Conservation (phyloP, 2,113 vertebrate genomes). For the Indicator indicator region DNA sequence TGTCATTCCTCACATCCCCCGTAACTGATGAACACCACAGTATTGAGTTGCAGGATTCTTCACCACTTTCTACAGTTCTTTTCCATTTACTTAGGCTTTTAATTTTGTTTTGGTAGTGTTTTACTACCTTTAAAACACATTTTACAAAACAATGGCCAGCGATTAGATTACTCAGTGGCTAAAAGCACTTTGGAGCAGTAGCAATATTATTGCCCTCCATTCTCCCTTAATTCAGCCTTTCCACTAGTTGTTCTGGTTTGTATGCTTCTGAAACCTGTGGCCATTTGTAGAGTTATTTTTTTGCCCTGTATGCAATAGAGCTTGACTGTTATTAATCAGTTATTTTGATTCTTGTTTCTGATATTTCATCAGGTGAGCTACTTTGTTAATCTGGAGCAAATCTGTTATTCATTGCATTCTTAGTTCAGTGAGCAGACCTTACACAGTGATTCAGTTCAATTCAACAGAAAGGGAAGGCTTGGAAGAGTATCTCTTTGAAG, state of each 20-base stretch:
- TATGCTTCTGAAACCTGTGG: neutral
- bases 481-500: neutral
- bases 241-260: neutral
- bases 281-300: neutral
- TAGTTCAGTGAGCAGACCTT: neutral
- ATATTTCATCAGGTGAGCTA: neutral
- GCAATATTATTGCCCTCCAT: neutral
- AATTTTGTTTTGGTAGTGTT: neutral
- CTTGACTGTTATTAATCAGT: neutral
- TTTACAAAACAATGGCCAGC: neutral
- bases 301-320: neutral
- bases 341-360: neutral
- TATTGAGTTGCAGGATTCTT: neutral
- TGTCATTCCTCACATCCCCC: neutral
- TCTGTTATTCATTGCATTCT: neutral
- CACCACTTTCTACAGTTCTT: neutral
- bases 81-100: neutral
- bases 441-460: neutral
- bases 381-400: neutral
- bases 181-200: neutral
- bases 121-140: neutral
- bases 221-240: neutral
- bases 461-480: neutral
- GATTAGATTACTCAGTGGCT: neutral
- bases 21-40: neutral